A percentile compares a stretch with the other conserved stretches of the same genome.
phyloP scores from a whole-genome alignment of 2,888 invertebrate species.

The Pandemis cinnamomeana region DNA sequence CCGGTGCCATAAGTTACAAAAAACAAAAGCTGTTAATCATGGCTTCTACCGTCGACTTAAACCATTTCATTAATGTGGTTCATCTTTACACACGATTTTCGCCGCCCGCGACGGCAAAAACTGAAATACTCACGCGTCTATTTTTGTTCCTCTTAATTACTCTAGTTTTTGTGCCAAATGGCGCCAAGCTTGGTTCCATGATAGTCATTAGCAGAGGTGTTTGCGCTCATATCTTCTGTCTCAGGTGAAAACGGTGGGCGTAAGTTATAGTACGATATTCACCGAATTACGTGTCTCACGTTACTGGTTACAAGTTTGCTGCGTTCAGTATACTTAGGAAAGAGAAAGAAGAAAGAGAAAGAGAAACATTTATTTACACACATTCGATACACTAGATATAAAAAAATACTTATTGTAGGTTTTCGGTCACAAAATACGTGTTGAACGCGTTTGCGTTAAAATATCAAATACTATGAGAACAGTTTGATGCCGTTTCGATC shows the following conservation, averaged over 20 bases:
- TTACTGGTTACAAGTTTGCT: neutral
- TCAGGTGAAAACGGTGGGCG: neutral
- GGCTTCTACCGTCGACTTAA: neutral
- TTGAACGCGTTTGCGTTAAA: too few species aligned
- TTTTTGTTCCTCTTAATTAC: slow-evolving; percentile 33
- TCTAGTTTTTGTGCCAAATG: slow-evolving; percentile 37
- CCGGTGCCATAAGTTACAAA: too few species aligned
- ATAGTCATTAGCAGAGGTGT: slow-evolving; percentile 21
- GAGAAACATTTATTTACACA: too few species aligned
- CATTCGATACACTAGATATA: too few species aligned
- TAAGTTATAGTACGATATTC: neutral
- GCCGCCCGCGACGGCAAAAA: slow-evolving; percentile 18
- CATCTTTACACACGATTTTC: slow-evolving; percentile 11
- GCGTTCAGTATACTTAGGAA: too few species aligned
- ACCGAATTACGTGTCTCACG: neutral
- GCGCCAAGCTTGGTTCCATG: slow-evolving; percentile 24
- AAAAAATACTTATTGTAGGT: too few species aligned
- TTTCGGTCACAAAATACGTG: too few species aligned
- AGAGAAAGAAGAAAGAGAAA: too few species aligned
- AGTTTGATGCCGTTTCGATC: too few species aligned
- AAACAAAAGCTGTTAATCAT: neutral
- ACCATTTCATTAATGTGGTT: slow-evolving; percentile 1
- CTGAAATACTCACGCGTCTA: slow-evolving; percentile 23
- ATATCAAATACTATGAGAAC: too few species aligned
- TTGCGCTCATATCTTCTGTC: neutral